Evolutionary conservation across 2,888 invertebrate species (phyloP).

Genomic region (Amphimallon solstitiale): DNA sequence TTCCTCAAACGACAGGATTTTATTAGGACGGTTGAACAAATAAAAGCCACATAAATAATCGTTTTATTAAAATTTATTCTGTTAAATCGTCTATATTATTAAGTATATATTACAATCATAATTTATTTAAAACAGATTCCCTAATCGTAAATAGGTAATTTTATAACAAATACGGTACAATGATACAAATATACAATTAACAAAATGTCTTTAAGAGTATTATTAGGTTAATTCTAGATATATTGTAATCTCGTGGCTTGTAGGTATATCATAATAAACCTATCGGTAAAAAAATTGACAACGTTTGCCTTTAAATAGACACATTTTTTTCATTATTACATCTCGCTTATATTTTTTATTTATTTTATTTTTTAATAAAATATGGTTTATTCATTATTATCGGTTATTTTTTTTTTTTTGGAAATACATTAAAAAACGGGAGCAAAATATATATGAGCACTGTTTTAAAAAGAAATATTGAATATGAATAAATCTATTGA

Average conservation of each 20-base stretch:
- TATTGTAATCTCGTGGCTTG: constrained; percentile 20
- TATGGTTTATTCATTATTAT: too few species aligned
- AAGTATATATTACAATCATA: constrained; percentile 29
- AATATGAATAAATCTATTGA: too few species aligned
- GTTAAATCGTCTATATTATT: constrained; percentile 20
- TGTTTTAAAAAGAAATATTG: too few species aligned
- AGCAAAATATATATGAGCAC: too few species aligned
- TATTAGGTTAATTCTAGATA: neutral
- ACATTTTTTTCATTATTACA: neutral
- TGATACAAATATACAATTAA: constrained; percentile 40
- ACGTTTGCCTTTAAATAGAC: constrained; percentile 19
- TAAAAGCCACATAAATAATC: neutral
- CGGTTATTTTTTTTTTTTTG: too few species aligned
- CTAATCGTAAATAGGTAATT: constrained; percentile 26
- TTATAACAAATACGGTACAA: constrained; percentile 35
- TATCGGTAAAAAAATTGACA: constrained; percentile 31
- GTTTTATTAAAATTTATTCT: constrained; percentile 33
- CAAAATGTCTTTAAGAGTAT: constrained; percentile 21
- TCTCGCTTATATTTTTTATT: too few species aligned
- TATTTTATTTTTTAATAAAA: too few species aligned
- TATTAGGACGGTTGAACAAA: too few species aligned
- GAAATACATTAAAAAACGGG: too few species aligned
- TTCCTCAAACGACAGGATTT: too few species aligned
- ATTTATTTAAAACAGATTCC: constrained; percentile 23
- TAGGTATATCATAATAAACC: constrained; percentile 14